Evolutionary conservation across 2,797 vertebrate genomes (phyloP), one percentile per base, ranked within the genome.

Genomic region (Dendrocincla fuliginosa): DNA sequence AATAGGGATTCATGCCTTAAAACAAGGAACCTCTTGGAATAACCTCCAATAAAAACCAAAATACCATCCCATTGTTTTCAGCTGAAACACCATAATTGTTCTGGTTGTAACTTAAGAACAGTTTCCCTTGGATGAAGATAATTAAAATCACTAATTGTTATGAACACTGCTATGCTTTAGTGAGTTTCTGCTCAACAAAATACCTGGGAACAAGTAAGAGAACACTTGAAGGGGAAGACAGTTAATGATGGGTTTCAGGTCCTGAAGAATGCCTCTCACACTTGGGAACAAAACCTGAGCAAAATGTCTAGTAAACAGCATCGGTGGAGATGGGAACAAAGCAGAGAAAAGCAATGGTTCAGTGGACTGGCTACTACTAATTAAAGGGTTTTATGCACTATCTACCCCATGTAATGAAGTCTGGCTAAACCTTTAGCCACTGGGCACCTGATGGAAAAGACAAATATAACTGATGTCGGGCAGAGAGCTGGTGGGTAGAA

Each of bases 71-170:
- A 56, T 79, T 96, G 74, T 94, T 97, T 97, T 84, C 52, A 92
- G 83, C 52, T 84, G 92, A 95, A 95, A 76, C 87, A 77, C 69
- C 49, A n/a, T 96, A 96, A 97, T 97, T 97, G 88, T 75, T 84
- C 96, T 71, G 46, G 47, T 86, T 97, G 92, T 94, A 94, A 76
- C 79, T 82, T 95, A 93, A 84, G 94, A 94, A 65, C 56, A 94
- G 55, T 56, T 95, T 76, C 90, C 81, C 77, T 92, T 78, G 22
- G n/a, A 77, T 90, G 94, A 86, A 63, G 53, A 76, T 94, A 97
- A 96, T 96, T 97, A 97, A 93, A 90, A 96, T 93, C 92, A 89
- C 49, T 96, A 60, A n/a, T 90, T 93, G 56, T 64, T 96, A 69
- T 65, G 73, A 97, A 88, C 61, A 14, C 55, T 79, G 91, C 64